These are phyloP conservation scores for Mechanitis mazaeus DNA, from an alignment of 2,888 invertebrate species.

Conservation along the genomic window DNA sequence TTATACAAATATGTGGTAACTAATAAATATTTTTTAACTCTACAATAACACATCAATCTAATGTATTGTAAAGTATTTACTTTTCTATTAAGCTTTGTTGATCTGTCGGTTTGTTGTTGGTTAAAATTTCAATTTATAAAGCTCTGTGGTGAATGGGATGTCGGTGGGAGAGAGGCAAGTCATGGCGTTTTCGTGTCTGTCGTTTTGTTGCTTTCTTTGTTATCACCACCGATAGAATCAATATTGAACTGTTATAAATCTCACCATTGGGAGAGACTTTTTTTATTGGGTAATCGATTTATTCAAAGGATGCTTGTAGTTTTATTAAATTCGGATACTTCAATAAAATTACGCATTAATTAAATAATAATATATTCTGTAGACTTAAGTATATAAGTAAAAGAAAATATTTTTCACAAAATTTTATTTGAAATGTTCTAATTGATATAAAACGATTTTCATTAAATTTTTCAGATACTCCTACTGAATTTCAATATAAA, in stretches of 20 bases:
- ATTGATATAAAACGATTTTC: no score
- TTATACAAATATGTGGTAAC: background rate
- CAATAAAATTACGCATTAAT: no score
- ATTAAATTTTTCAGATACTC: no score
- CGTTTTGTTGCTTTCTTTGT: slow-evolving; percentile 35
- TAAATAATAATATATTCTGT: no score
- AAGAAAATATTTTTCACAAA: no score
- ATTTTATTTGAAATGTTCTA: no score
- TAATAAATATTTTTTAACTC: background rate
- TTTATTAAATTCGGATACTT: no score
- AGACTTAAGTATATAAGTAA: no score
- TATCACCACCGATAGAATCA: slow-evolving; percentile 39
- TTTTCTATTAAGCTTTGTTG: slow-evolving; percentile 31
- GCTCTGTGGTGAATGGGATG: slow-evolving; percentile 18
- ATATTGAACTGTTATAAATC: slow-evolving; percentile 13
- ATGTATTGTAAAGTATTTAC: slow-evolving; percentile 26
- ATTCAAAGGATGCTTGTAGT: no score
- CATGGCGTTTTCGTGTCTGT: slow-evolving; percentile 38
- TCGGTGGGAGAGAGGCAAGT: slow-evolving; percentile 29
- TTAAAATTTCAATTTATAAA: slow-evolving; percentile 38
- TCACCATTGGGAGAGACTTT: no score
- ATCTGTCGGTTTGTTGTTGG: slow-evolving; percentile 33
- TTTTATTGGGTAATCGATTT: no score
- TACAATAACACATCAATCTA: slow-evolving; percentile 25
- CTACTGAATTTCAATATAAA: no score